Conservation (phyloP, 2,797 vertebrate species). For the Caiman crocodilus region DNA sequence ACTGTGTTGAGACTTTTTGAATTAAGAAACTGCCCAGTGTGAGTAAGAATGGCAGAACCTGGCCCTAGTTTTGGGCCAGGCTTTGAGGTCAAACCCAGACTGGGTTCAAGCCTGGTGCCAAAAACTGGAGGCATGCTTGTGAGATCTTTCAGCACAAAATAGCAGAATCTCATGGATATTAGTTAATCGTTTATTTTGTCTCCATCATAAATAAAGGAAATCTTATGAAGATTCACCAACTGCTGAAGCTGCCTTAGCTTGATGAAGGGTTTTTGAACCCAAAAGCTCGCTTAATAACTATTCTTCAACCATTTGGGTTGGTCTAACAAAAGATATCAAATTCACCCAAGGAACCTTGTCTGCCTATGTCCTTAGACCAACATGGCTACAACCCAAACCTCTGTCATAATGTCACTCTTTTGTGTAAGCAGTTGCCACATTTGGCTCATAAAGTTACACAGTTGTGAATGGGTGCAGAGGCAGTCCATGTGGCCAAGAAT, state of each 20-base stretch:
- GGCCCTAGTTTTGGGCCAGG: background rate
- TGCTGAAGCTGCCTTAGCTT: too few species aligned
- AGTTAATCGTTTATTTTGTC: background rate
- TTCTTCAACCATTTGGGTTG: too few species aligned
- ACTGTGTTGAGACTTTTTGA: background rate
- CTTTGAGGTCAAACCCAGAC: background rate
- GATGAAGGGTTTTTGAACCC: too few species aligned
- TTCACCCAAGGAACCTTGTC: too few species aligned
- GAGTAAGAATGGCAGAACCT: background rate
- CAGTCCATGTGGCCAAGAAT: accelerated
- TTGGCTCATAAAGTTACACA: background rate
- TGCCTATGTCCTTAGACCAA: too few species aligned
- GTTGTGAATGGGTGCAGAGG: background rate
- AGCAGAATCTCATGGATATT: background rate
- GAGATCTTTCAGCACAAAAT: background rate
- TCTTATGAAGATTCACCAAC: too few species aligned
- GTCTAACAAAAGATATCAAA: too few species aligned
- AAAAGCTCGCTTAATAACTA: too few species aligned
- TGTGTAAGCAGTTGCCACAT: accelerated
- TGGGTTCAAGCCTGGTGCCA: too few species aligned
- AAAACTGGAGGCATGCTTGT: background rate
- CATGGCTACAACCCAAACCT: too few species aligned
- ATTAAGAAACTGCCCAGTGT: background rate
- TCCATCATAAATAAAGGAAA: background rate
- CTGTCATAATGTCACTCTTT: background rate